Base-by-base conservation (phyloP, 2,113 vertebrate species). In the Ophiodon elongatus region DNA sequence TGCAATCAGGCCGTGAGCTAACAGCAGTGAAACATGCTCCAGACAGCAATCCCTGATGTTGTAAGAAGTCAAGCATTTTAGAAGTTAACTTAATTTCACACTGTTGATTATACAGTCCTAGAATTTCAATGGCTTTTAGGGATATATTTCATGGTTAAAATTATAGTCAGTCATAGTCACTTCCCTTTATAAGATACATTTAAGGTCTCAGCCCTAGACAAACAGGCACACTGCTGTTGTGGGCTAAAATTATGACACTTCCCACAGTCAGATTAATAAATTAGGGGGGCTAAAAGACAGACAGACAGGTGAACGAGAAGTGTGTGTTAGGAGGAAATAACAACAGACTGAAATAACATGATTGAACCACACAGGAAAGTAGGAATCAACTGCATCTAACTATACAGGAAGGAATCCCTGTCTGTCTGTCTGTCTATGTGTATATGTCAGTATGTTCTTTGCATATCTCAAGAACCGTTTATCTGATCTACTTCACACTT, bases 241-340 rank as follows among this genome's bases (percentile, higher is more conserved):
- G 17, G 21, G 10, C 5, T 71, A 29, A 43, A 45, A 33, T 33
- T 1, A 73, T 43, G 6, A 41, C 19, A 59, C 35, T 19, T 47
- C 39, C 23, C 13, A 72, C n/a, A 60, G 13, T 73, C 33, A 31
- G 21, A 60, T 27, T 68, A 35, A 69, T 37, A 70, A 37, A 70
- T 52, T 35, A n/a, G 21, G 27, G n/a, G 27, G 47, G 54, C 19
- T 31, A 7, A 70, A 35, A 39, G 15, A 27, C 50, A 54, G 31
- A 68, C 37, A 15, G 50, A n/a, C 54, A 60, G 63, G 35, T 60
- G 54, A 73, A 15, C 1, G 0, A 50, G 29, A 41, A 8, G 35
- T 41, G 27, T 76, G 19, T 59, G 27, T 60, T 50, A 27, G n/a
- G 37, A 35, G 37, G 27, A 59, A 29, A 80, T 19, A 64, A 57